phyloP scores from a whole-genome alignment of 92 coral and sea anemone species.

The Anthopleura xanthogrammica region DNA sequence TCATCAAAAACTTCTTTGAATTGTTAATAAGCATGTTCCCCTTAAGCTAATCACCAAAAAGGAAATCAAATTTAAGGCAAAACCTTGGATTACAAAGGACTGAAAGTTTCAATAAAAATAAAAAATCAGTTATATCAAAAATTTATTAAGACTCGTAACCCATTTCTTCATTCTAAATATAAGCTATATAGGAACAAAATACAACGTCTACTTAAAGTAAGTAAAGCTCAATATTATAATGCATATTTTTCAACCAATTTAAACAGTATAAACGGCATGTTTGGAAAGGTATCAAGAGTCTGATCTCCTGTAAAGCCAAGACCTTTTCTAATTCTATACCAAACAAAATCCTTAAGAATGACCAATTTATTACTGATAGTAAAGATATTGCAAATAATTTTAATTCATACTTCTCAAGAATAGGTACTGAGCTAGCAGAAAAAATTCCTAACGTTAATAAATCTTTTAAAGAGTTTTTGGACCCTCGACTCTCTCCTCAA shows the following conservation, averaged over 20 bases:
- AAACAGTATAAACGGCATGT: not conserved
- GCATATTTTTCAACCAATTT: not conserved
- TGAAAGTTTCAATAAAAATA: not conserved
- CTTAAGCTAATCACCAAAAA: not conserved
- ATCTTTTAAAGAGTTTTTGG: no score
- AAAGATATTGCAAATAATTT: not conserved
- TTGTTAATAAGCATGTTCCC: not conserved
- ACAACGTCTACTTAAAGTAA: not conserved
- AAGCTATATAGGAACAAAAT: not conserved
- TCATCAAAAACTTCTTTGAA: not conserved
- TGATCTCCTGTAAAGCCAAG: no score
- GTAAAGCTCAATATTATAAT: not conserved
- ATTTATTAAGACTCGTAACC: not conserved
- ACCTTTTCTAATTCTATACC: no score
- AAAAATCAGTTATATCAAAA: not conserved
- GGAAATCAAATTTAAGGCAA: not conserved
- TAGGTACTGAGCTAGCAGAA: not conserved
- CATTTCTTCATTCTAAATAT: no score
- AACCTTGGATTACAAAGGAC: slow-evolving; percentile 7
- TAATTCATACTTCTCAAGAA: not conserved
- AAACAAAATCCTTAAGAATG: not conserved
- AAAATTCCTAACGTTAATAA: no score
- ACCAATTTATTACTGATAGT: not conserved
- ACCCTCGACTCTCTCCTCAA: no score
- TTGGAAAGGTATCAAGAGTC: no score